These are phyloP conservation scores for Pelvicachromis taeniatus DNA, from an alignment of 2,113 vertebrate species.

Conservation along the genomic window DNA sequence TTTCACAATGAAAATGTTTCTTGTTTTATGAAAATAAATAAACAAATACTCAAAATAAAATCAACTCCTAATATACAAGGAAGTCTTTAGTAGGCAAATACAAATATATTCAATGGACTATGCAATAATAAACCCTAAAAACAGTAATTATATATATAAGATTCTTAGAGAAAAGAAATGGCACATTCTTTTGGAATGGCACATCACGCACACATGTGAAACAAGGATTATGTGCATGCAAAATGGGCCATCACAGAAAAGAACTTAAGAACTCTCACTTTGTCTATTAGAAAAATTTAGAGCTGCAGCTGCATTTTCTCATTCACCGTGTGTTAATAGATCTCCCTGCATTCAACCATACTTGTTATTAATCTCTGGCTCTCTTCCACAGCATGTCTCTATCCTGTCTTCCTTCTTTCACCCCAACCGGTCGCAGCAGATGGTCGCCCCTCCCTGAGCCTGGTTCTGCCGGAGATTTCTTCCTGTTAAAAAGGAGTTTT, in stretches of 20 bases:
- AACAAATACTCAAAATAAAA: neutral
- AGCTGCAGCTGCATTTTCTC: neutral
- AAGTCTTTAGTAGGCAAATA: neutral
- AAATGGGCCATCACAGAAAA: neutral
- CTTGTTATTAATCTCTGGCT: no score
- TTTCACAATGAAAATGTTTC: neutral
- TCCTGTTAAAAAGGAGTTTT: no score
- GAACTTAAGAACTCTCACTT: neutral
- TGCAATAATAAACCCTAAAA: neutral
- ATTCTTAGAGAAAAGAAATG: neutral
- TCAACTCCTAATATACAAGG: neutral
- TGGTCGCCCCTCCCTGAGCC: no score
- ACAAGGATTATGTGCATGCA: neutral
- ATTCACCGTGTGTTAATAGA: no score
- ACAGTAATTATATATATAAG: neutral
- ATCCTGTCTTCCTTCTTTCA: no score
- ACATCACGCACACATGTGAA: no score
- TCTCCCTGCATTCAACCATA: no score
- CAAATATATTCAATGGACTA: rapidly evolving
- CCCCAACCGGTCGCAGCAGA: no score
- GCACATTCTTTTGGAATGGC: no score
- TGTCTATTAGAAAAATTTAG: neutral
- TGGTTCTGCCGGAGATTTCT: no score
- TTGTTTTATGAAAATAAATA: neutral
- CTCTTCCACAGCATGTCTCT: no score